Base-by-base conservation (phyloP, 2,797 vertebrate genomes). In the Chaenodraco wilsoni region DNA sequence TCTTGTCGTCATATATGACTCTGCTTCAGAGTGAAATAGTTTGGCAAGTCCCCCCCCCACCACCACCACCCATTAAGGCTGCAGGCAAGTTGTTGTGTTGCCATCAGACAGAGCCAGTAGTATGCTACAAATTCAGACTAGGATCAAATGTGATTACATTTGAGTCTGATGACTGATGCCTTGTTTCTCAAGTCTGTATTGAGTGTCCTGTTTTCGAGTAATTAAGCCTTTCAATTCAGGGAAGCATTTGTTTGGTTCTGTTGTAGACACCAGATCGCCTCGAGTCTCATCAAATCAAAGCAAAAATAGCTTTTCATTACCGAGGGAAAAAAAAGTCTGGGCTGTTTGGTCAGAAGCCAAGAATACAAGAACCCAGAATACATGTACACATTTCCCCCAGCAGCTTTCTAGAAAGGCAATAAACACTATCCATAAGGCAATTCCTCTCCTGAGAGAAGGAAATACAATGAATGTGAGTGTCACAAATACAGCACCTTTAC, bases 291-390 rank as follows among this genome's bases (percentile, higher is more conserved):
- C 43, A 59, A 58, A 40, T 67, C 62, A 17, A 60, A 79, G 83
- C 69, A 85, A 76, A 87, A 79, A 85, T 78, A 87, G 65, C 57
- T 87, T 88, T 82, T 78, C 68, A 78, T 87, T 68, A 70, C 58
- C 50, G 72, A 65, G 45, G 33, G 1, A 43, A 65, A 71, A 80
- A 37, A 61, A 85, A 60, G 69, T 50, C 67, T 63, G 43, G 62
- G 31, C 66, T 58, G 37, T 55, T 69, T 87, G 75, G 78, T 72
- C 61, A 51, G 64, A 41, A 68, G 80, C 78, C 79, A 69, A 79
- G 58, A 77, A 73, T 10, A 61, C 7, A 80, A 9, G 13, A 23
- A 45, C 61, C 70, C 43, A 46, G 49, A 71, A 41, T 72, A 62
- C 19, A 65, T 15, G 4, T 27, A 5, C 9, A 64, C 23, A 62